Conservation (phyloP, 2,888 invertebrate species). For the Choristoneura rosaceana region DNA sequence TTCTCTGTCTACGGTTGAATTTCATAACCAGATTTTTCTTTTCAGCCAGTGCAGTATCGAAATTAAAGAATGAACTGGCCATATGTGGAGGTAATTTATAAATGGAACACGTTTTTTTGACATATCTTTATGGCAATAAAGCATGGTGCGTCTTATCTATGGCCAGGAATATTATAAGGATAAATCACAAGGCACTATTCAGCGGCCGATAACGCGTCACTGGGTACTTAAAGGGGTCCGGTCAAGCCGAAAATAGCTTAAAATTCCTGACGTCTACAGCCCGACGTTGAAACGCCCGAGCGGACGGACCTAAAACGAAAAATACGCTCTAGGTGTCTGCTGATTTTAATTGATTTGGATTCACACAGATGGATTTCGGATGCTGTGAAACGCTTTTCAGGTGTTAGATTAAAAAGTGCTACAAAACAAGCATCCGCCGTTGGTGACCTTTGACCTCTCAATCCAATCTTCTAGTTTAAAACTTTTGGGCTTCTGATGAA, state of each 20-base stretch:
- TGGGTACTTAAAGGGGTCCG: constrained; percentile 57
- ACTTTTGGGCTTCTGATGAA: no score
- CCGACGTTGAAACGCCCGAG: constrained; percentile 62
- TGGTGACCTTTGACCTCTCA: no score
- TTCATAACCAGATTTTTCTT: not conserved
- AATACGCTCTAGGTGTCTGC: constrained; percentile 39
- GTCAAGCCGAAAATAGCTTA: constrained; percentile 66
- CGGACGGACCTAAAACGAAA: constrained; percentile 41
- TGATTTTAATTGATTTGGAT: constrained; percentile 36
- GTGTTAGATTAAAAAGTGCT: constrained; percentile 5
- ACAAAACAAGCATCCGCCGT: not conserved
- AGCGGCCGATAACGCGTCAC: constrained; percentile 52
- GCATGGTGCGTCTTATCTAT: not conserved
- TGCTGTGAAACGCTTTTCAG: constrained; percentile 3
- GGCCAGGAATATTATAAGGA: constrained; percentile 37
- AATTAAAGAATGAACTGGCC: not conserved
- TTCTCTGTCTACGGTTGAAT: no score
- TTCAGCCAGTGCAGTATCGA: not conserved
- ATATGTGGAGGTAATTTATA: not conserved
- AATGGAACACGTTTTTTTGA: not conserved
- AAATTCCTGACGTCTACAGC: constrained; percentile 63
- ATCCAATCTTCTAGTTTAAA: no score
- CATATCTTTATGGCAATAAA: not conserved
- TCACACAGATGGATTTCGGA: constrained; percentile 22
- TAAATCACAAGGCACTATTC: constrained; percentile 46